A percentile compares a stretch with the other conserved stretches of the same genome.
phyloP scores from a whole-genome alignment of 2,888 invertebrate genomes.

The Ramazzottius varieornatus region DNA sequence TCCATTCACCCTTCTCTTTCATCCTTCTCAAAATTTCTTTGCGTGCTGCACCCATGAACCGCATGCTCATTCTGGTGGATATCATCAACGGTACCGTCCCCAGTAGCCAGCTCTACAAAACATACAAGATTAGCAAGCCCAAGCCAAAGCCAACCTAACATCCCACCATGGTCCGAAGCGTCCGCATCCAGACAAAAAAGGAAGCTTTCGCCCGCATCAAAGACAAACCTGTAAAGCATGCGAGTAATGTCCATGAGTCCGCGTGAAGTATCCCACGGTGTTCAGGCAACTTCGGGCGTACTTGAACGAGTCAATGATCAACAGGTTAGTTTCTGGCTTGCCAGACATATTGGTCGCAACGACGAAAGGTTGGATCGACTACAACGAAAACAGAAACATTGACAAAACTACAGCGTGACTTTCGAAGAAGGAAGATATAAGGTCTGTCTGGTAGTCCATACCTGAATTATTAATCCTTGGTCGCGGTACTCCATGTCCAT shows the following conservation, averaged over 20 bases:
- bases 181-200: too few relatives aligned
- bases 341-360: neutral
- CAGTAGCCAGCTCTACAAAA: neutral
- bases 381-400: neutral
- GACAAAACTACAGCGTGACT: neutral
- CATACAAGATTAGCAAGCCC: too few relatives aligned
- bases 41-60: neutral
- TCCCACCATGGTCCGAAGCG: too few relatives aligned
- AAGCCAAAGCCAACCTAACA: too few relatives aligned
- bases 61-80: neutral
- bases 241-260: neutral
- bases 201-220: too few relatives aligned
- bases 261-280: neutral
- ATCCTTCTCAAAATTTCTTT: neutral
- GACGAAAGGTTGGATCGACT: neutral
- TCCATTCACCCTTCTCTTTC: neutral
- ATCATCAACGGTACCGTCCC: neutral
- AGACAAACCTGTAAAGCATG: neutral
- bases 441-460: too few relatives aligned
- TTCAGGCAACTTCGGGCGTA: slow-evolving; percentile 1
- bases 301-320: neutral
- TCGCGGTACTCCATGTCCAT: neutral
- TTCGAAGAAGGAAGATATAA: too few relatives aligned
- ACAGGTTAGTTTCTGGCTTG: neutral
- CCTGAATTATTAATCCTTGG: neutral